Evolutionary conservation across 2,113 vertebrate genomes (phyloP).

Genomic region (Plestiodon gilberti): DNA sequence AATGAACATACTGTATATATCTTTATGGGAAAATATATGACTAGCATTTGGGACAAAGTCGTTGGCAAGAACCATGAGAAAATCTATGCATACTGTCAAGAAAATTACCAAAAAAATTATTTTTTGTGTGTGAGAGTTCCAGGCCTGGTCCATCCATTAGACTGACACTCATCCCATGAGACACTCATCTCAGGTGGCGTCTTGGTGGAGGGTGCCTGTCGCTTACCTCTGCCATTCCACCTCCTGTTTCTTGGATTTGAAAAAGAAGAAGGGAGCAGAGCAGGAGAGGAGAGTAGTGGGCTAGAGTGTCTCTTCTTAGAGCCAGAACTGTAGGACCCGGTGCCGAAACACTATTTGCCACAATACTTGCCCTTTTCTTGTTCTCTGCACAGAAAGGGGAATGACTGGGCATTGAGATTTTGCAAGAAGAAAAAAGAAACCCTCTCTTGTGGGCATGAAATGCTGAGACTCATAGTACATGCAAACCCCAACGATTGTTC

Average conservation of each 20-base stretch:
- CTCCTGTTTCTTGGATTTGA: too few species aligned
- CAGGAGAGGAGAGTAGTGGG: too few species aligned
- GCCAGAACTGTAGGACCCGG: too few species aligned
- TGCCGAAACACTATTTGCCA: background rate
- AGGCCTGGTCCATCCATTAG: too few species aligned
- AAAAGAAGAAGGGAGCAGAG: too few species aligned
- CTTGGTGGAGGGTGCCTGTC: too few species aligned
- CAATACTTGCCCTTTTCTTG: background rate
- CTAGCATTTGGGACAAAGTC: background rate
- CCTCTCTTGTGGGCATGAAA: background rate
- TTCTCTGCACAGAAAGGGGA: background rate
- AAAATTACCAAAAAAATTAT: background rate
- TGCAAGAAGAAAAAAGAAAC: background rate
- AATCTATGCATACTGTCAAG: background rate
- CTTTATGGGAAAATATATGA: background rate
- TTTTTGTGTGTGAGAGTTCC: background rate
- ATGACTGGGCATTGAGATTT: background rate
- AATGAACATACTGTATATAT: background rate
- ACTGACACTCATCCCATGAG: too few species aligned
- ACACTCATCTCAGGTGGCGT: too few species aligned
- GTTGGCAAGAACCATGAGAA: background rate
- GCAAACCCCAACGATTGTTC: background rate
- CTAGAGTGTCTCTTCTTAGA: too few species aligned
- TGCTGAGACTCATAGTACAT: background rate
- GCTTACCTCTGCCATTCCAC: too few species aligned